Conservation (phyloP, 2,113 vertebrate genomes). For the Solenodon paradoxus region DNA sequence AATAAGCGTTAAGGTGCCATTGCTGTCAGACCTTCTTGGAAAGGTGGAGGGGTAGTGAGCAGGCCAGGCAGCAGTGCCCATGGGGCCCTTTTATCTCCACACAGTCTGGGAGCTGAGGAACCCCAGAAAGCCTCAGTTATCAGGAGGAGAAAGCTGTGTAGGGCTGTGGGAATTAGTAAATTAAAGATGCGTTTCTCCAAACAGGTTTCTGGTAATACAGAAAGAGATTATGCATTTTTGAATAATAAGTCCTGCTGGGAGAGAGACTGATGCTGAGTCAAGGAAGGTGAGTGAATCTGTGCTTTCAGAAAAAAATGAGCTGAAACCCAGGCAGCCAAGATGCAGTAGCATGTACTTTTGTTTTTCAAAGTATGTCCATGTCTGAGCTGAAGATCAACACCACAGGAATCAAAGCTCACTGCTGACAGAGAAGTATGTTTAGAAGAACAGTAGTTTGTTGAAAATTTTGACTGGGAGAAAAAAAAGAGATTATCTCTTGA, state of each 20-base stretch:
- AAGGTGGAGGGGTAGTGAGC: background rate
- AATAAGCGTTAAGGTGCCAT: background rate
- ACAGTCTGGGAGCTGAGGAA: background rate
- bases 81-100: background rate
- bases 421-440: constrained; percentile 38
- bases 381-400: constrained; percentile 34
- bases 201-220: background rate
- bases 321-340: background rate
- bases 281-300: background rate
- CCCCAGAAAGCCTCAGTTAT: background rate
- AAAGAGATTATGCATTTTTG: constrained; percentile 21
- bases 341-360: background rate
- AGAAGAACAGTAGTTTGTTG: constrained; percentile 18
- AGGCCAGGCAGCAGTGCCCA: background rate
- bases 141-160: background rate
- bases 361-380: background rate
- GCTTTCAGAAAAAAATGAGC: constrained; percentile 49
- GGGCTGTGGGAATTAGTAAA: background rate
- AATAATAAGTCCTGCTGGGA: constrained; percentile 46
- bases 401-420: constrained; percentile 39
- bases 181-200: constrained; percentile 46
- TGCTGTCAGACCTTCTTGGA: background rate
- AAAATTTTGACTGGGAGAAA: background rate
- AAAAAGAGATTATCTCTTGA: background rate
- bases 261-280: background rate